A percentile compares a stretch with the other conserved stretches of the same genome.
These are phyloP conservation scores for Maccullochella peelii DNA, from an alignment of 2,113 vertebrate genomes.

Conservation along the genomic window DNA sequence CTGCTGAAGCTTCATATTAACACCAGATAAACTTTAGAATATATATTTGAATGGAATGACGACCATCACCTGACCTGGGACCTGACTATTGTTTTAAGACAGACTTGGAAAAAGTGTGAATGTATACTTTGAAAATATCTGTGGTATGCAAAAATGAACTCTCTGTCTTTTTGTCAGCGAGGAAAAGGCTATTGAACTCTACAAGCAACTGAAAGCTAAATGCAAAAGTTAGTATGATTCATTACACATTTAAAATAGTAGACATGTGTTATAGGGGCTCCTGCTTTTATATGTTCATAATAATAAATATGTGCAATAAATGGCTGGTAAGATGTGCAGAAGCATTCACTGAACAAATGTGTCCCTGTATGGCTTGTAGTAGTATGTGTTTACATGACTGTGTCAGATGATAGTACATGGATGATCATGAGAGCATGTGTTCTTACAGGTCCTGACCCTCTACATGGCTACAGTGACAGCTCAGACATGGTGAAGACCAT, in stretches of 20 bases:
- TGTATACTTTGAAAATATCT: background rate
- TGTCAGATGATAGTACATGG: background rate
- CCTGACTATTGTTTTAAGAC: background rate
- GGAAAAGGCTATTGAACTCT: constrained; percentile 93
- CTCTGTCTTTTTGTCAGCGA: constrained; percentile 84
- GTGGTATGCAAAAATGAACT: background rate
- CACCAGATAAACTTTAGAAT: background rate
- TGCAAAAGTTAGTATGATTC: constrained; percentile 89
- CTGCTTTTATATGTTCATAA: background rate
- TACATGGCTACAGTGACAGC: constrained; percentile 95
- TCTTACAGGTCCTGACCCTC: constrained; percentile 86
- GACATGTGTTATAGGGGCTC: background rate
- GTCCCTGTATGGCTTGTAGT: background rate
- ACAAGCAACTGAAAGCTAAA: constrained; percentile 95
- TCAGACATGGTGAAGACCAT: constrained; percentile 97
- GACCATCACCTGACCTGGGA: no score
- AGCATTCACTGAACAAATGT: background rate
- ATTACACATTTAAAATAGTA: background rate
- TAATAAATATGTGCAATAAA: background rate
- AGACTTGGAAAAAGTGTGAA: background rate
- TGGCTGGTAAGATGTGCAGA: background rate
- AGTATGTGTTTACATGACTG: background rate
- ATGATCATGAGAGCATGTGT: constrained; percentile 16
- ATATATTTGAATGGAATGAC: background rate
- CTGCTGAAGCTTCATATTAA: background rate